Evolutionary conservation across 2,888 invertebrate species (phyloP), one percentile per base, ranked within the genome.

Genomic region (Sarcophaga carnaria): DNA sequence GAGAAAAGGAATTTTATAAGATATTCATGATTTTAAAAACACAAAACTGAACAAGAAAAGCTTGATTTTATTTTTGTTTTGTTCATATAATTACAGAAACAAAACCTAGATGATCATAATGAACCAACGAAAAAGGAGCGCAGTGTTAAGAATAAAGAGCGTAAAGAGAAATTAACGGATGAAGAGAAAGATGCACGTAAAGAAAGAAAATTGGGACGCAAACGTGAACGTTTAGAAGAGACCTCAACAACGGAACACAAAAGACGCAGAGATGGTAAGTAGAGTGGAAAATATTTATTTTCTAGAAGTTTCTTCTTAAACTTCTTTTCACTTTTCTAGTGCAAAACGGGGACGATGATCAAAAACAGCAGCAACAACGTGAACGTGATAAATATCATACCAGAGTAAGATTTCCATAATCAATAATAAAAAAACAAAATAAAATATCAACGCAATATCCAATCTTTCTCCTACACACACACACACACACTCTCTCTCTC

Each of bases 311-410:
- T n/a, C n/a, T n/a, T n/a, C 37, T 37, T 54, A 54, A 54, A 2
- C 54, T 54, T 27, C 12, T 81, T 14, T 20, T 69, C 22, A 83
- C 69, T 63, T 79, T 83, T 88, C 59, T 74, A 93, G 93, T 91
- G 81, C 96, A 96, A 94, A 97, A 97, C 92, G 97, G 97, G 78
- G 96, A 97, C 90, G 95, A 96, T 89, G 96, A 96, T 88, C 88
- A 96, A 94, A 78, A 83, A 94, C 82, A 96, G 94, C 80, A 83
- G 94, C 82, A 87, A 63, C 82, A 81, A 54, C 95, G 97, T 60
- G 97, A 97, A 90, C 96, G 97, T 78, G 97, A 97, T 90, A 97
- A 97, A 92, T 96, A 97, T 91, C 96, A 96, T 91, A 95, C 95
- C 93, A 95, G 96, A 94, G 97, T 97, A 94, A 94, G 94, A 87